Base-by-base conservation (phyloP, 2,888 invertebrate genomes). In the Bellardia bayeri region DNA sequence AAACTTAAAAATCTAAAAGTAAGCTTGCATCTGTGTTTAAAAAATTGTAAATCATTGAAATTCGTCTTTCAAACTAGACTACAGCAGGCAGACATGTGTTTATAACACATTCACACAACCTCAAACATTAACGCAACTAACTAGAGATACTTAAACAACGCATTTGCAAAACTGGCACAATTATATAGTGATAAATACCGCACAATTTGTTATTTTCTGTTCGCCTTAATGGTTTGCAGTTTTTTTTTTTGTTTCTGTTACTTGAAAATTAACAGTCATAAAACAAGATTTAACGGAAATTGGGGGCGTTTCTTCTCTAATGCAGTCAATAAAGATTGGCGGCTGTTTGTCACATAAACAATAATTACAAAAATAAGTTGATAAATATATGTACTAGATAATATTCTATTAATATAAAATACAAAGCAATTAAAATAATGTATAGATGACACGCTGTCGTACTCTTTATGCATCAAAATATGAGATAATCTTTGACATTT, bases 281-380 rank as follows among this genome's bases (percentile, higher is more conserved):
- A 79, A 85, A 79, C 79, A 51, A 30, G 84, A 61, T 86, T 75
- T 49, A 79, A 45, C 56, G 83, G 80, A 86, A 80, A 80, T 83
- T 83, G 86, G 80, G 71, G 86, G 86, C 86, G 86, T 86, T 83
- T 66, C 13, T 45, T 16, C 33, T 51, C 63, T 3, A 8, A 33
- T 30, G 54, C 11, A 23, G 13, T 2, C 40, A 64, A 30, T 23
- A 14, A n/a, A n/a, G 40, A 64, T 45, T 66, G 63, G 61, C 68
- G 75, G 68, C 49, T 58, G 49, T 58, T 61, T 23, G 14, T 61
- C 51, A 69, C 8, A 66, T 40, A 64, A 14, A 45, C 40, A 51
- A 3, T 54, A 8, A 61, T 58, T n/a, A 49, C 11, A 16, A n/a
- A 13, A 63, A 54, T 68, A 45, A 80, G 23, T 63, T 63, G 5